Evolutionary conservation across 2,113 vertebrate species (phyloP), one percentile per base, ranked within the genome.

Genomic region (Muntiacus muntjak): DNA sequence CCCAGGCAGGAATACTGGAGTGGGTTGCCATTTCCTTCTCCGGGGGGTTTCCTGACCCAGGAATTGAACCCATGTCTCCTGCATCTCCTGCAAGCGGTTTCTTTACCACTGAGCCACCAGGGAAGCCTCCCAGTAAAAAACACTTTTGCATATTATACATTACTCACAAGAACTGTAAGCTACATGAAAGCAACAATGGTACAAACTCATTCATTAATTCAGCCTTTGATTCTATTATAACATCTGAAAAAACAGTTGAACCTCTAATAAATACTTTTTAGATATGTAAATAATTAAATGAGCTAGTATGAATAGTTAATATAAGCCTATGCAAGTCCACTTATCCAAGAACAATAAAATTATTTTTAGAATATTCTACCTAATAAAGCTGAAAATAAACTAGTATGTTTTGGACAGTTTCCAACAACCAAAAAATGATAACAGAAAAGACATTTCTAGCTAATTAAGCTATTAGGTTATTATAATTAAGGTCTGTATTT

Each of bases 291-390:
- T 86, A 82, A 93, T 58, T 89, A 89, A 96, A 36, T 79, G 6
- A 89, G 57, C 8, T 78, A 92, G 95, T 87, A 47, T 86, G n/a
- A 97, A 94, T 50, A 92, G 54, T 92, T 76, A 89, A 74, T 58
- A 2, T 62, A 94, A 92, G 5, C 19, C 58, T 82, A 12, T 83
- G 4, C 23, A 79, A 94, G 36, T 26, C 84, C 28, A 94, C 12
- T 83, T 64, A 92, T 57, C 23, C 0, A 91, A 96, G 40, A 97
- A 96, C 33, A 96, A 96, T 50, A 30, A 36, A 89, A 96, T 60
- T 96, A 79, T 82, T 89, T 94, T 89, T 10, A 92, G 4, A 90
- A 55, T 60, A 50, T 81, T 74, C 15, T 21, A 55, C 33, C 3
- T 67, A 88, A n/a, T 36, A 92, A 90, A 90, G 13, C 6, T 84